phyloP scores from a whole-genome alignment of 2,888 invertebrate genomes.

The Oligia fasciuncula region DNA sequence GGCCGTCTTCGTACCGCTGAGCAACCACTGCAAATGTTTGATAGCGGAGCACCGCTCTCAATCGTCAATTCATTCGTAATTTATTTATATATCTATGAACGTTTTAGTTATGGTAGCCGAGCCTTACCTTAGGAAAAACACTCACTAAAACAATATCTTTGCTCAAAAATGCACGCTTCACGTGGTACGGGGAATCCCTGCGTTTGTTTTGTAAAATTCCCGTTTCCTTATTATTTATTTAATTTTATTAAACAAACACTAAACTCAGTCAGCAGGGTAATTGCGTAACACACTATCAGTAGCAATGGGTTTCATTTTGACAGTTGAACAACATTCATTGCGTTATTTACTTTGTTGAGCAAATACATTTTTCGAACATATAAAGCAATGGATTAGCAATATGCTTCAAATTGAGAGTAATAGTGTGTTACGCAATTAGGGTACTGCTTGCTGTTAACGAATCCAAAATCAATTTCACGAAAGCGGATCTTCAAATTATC shows the following conservation, averaged over 20 bases:
- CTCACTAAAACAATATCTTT: neutral
- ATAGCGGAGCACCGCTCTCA: neutral
- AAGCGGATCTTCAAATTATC: constrained; percentile 52
- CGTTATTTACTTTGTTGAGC: no score
- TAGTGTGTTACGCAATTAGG: no score
- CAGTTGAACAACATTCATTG: no score
- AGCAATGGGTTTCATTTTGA: no score
- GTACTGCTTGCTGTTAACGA: constrained; percentile 18
- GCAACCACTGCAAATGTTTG: neutral
- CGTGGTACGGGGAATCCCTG: neutral
- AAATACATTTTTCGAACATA: no score
- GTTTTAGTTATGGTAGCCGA: neutral
- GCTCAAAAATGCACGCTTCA: neutral
- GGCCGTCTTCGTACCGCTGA: no score
- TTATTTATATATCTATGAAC: neutral
- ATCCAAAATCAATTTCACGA: constrained; percentile 48
- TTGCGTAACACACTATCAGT: no score
- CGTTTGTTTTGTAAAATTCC: neutral
- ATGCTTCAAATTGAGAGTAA: no score
- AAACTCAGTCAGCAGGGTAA: neutral
- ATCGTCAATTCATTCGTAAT: neutral
- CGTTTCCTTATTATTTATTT: neutral
- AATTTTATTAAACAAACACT: neutral
- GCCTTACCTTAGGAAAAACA: neutral
- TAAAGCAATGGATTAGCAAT: no score